Base-by-base conservation (phyloP, 2,888 invertebrate species). In the Pharmacophagus antenor region DNA sequence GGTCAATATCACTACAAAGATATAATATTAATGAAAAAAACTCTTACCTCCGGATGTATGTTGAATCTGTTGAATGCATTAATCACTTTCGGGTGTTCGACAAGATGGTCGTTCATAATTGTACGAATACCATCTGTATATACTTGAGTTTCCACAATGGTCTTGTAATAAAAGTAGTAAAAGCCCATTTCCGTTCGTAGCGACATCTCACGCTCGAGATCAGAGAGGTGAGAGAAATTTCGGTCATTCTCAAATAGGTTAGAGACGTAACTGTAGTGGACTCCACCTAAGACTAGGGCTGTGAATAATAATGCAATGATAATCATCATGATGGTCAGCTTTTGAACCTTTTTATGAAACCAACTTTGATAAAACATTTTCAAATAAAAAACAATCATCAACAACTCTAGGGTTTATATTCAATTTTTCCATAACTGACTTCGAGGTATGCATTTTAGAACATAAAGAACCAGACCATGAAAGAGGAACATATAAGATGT, bases 81-180 rank as follows among this genome's bases (percentile, higher is more conserved):
- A 22, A 97, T 95, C 55, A 94, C 93, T 56, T 93, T 92, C 0
- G 97, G 97, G 79, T 94, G 95, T 77, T 98, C 96, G 0, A 97
- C 96, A 21, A 94, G 82, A 68, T 94, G 94, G 72, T 97, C 95
- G 63, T 93, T 92, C 78, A 93, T 93, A 0, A 95, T 73, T 65
- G 92, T 91, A 0, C 92, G 76, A 51, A 96, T 85, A 0, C 95
- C 96, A 0, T 72, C 92, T 77, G 71, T 82, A 67, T 79, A 95
- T 84, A 70, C 93, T 80, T 18, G 92, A 85, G 63, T 96, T 91
- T 95, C 93, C 0, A 95, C 93, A 50, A 98, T 86, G 0, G 94
- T 95, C 76, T 98, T 98, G 82, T 94, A 97, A 79, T 96, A 98
- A 0, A 95, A 96, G 79, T 95, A 98, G 77, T 97, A 97, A 70